Evolutionary conservation across 1,140 invertebrate species (phyloP).

Genomic region (Drosophila saltans): DNA sequence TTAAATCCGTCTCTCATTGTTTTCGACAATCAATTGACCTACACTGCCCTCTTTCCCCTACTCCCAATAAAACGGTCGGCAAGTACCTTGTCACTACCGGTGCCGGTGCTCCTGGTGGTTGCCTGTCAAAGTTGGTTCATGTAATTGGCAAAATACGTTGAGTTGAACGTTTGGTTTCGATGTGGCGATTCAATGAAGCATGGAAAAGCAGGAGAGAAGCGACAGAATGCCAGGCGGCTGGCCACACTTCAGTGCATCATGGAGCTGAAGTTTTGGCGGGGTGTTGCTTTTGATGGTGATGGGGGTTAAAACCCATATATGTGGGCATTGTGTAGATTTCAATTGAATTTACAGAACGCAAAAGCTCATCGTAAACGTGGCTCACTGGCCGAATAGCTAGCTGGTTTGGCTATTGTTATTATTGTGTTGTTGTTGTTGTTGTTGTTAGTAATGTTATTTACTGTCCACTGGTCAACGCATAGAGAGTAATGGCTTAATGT

Average conservation of each 20-base stretch:
- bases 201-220: slow-evolving; percentile 23
- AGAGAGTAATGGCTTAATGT: slow-evolving; percentile 60
- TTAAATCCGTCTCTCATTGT: slow-evolving; percentile 58
- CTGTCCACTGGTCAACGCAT: slow-evolving; percentile 46
- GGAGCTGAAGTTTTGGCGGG: neutral
- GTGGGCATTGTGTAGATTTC: slow-evolving; percentile 61
- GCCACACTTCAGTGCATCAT: slow-evolving; percentile 60
- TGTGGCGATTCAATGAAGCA: slow-evolving; percentile 64
- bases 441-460: slow-evolving; percentile 31
- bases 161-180: slow-evolving; percentile 46
- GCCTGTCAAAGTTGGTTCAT: slow-evolving; percentile 45
- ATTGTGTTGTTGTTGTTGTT: slow-evolving; percentile 24
- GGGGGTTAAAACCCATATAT: slow-evolving; percentile 59
- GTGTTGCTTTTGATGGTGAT: neutral
- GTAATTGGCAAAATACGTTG: slow-evolving; percentile 73
- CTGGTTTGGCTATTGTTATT: no score
- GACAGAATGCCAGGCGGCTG: slow-evolving; percentile 9
- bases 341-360: slow-evolving; percentile 61
- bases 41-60: slow-evolving; percentile 4
- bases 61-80: slow-evolving; percentile 27
- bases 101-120: slow-evolving; percentile 11
- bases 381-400: neutral
- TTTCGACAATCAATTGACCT: slow-evolving; percentile 72
- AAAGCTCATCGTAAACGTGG: slow-evolving; percentile 40
- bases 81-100: slow-evolving; percentile 9